These are phyloP conservation scores for Alethe diademata DNA, from an alignment of 2,113 vertebrate species.

Conservation along the genomic window DNA sequence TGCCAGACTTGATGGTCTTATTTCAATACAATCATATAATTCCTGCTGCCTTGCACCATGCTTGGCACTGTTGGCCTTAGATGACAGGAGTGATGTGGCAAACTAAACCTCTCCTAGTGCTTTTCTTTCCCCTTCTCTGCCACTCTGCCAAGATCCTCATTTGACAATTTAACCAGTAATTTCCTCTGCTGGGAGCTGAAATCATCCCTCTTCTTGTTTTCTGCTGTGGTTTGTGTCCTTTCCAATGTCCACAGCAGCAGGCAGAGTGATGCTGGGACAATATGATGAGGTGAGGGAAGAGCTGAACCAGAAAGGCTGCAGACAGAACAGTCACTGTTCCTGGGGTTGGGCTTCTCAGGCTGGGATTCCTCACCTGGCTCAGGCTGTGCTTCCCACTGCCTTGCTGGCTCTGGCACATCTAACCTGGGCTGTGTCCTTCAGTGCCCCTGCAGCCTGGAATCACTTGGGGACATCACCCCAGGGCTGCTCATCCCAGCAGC, in stretches of 20 bases:
- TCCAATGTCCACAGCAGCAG: neutral
- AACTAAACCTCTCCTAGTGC: neutral
- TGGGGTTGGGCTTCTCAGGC: neutral
- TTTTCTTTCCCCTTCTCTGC: neutral
- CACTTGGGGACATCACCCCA: neutral
- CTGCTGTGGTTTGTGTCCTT: neutral
- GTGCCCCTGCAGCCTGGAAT: neutral
- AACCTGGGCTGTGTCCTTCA: neutral
- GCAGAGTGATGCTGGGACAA: neutral
- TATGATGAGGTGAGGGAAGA: rapidly evolving
- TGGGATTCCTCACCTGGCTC: neutral
- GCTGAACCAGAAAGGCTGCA: neutral
- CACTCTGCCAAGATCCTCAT: neutral
- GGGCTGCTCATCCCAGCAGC: neutral
- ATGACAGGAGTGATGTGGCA: neutral
- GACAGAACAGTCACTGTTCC: neutral
- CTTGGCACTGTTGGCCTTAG: neutral
- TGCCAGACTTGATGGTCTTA: neutral
- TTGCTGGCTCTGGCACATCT: neutral
- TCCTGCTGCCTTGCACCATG: neutral
- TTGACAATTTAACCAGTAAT: neutral
- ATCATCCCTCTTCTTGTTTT: neutral
- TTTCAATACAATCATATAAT: neutral
- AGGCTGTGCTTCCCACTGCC: neutral
- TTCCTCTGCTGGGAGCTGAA: neutral